These are phyloP conservation scores for Etheostoma cragini DNA, from an alignment of 2,113 vertebrate species.

Conservation along the genomic window DNA sequence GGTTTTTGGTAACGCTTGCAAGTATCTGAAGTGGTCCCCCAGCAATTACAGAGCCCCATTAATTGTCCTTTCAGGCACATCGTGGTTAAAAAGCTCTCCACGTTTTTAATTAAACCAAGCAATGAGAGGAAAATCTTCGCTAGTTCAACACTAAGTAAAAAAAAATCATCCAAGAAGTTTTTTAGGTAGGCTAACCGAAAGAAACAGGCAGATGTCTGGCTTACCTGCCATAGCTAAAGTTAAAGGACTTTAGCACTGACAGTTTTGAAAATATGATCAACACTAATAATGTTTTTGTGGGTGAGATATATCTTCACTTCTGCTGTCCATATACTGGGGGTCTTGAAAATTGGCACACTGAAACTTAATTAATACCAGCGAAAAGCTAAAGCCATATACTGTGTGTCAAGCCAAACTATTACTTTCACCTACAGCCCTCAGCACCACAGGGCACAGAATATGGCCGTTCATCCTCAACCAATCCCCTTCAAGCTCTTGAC, in stretches of 20 bases:
- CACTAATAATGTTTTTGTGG: background rate
- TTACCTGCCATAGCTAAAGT: constrained; percentile 22
- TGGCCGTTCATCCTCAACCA: constrained; percentile 25
- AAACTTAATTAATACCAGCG: constrained; percentile 5
- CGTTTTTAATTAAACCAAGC: constrained; percentile 60
- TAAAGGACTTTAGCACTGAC: background rate
- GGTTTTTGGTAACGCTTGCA: constrained; percentile 52
- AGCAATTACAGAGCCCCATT: constrained; percentile 63
- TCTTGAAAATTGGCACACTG: background rate
- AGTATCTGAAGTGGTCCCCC: constrained; percentile 53
- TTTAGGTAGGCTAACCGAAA: constrained; percentile 12
- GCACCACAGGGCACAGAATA: constrained; percentile 20
- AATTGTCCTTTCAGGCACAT: constrained; percentile 55
- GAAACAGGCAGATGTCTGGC: constrained; percentile 6
- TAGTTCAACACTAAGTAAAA: constrained; percentile 14
- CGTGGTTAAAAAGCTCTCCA: constrained; percentile 40
- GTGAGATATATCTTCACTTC: background rate
- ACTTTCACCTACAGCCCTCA: constrained; percentile 22
- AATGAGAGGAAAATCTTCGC: constrained; percentile 26
- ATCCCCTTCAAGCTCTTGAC: constrained; percentile 49
- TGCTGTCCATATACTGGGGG: background rate
- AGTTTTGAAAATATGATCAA: too few relatives aligned
- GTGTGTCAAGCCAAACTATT: constrained; percentile 9
- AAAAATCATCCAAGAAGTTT: constrained; percentile 9
- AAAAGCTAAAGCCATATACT: constrained; percentile 9